phyloP scores from a whole-genome alignment of 2,888 invertebrate genomes.

The Euzetes globulus region DNA sequence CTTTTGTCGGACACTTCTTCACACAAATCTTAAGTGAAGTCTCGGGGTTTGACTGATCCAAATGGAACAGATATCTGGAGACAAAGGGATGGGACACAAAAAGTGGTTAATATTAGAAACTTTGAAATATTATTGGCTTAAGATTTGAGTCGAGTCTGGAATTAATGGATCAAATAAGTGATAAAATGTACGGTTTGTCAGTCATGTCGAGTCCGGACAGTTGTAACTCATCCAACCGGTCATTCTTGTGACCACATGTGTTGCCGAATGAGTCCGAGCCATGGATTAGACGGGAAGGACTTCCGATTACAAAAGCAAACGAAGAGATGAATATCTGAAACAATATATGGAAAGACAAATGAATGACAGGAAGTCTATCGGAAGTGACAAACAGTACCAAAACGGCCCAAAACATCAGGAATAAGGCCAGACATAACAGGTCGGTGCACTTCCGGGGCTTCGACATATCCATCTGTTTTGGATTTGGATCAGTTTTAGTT shows the following conservation, averaged over 20 bases:
- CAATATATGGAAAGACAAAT: background rate
- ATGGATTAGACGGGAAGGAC: constrained; percentile 73
- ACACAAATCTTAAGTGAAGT: constrained; percentile 80
- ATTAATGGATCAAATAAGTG: too few species aligned
- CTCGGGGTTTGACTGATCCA: constrained; percentile 67
- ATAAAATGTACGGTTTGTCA: constrained; percentile 55
- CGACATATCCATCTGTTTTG: background rate
- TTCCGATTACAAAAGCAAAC: constrained; percentile 46
- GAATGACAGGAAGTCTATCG: background rate
- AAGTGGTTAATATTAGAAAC: background rate
- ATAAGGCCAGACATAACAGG: constrained; percentile 38
- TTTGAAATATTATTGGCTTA: too few species aligned
- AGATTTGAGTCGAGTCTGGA: too few species aligned
- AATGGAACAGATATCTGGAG: constrained; percentile 56
- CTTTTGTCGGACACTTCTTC: constrained; percentile 68
- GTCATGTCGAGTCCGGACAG: constrained; percentile 68
- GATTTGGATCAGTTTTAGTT: too few species aligned
- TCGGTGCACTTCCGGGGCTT: constrained; percentile 40
- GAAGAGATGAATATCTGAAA: constrained; percentile 38
- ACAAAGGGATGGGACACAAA: background rate
- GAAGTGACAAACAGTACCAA: constrained; percentile 7
- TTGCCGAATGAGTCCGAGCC: constrained; percentile 92
- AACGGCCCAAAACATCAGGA: constrained; percentile 39
- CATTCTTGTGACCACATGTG: constrained; percentile 78
- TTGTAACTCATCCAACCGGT: constrained; percentile 29